Evolutionary conservation across 2,113 vertebrate species (phyloP), one percentile per base, ranked within the genome.

Genomic region (Lontra canadensis): DNA sequence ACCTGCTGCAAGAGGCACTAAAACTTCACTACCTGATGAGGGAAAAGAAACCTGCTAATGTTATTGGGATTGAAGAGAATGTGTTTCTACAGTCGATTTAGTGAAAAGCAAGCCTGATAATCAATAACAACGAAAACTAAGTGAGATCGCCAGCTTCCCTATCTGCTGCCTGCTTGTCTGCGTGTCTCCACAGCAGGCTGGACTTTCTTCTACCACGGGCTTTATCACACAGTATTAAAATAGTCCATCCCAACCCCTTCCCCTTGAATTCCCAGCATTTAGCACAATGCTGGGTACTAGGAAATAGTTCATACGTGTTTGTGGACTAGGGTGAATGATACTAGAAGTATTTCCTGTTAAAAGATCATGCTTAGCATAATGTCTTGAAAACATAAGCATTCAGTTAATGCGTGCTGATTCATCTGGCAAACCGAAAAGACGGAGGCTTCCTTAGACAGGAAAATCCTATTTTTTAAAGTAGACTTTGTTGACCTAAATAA

Each of bases 131-230:
- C 5, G 10, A 36, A 47, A 89, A n/a, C 23, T 18, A 79, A 39
- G 31, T 39, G 7, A 29, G 59, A 18, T 11, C 12, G 6, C 20
- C 63, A 44, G 49, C 42, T 59, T 44, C 36, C n/a, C 23, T 3
- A 59, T 65, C 12, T 31, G 61, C 49, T n/a, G 2, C 31, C 23
- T 14, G 4, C 31, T 47, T 25, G 17, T 65, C n/a, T 15, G 15
- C 0, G 0, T 4, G 20, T 34, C 31, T 11, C 18, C 20, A 6
- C 12, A 47, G 25, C 7, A 67, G 14, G 29, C 25, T 2, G 44
- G 14, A 4, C 47, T 93, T 14, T 3, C 23, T 57, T 79, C 67
- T 71, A 26, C 2, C 59, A 14, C 44, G 25, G 57, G 7, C 31
- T 65, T 44, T 31, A 20, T 31, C 9, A 67, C 9, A 1, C 17